Base-by-base conservation (phyloP, 2,888 invertebrate genomes). In the Mythimna pallens region DNA sequence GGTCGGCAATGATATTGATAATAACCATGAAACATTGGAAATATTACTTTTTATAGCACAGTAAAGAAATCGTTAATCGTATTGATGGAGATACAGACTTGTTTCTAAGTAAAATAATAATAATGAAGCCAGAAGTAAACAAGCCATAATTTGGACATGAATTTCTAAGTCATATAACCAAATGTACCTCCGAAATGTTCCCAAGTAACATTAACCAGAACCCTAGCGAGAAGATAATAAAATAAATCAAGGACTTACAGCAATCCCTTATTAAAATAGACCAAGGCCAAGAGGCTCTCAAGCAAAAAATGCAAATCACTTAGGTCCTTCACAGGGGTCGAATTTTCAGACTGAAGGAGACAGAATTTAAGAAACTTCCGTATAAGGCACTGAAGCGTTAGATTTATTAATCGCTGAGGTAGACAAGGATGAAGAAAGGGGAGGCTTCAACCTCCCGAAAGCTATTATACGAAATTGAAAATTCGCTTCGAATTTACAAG, bases 261-360 rank as follows among this genome's bases (percentile, higher is more conserved):
- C 66, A 25, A 64, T 70, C 50, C 55, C 64, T 63, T 69, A 67
- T 70, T 66, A 73, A 61, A 73, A 70, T 34, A 64, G 34, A 47
- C 63, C 64, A 61, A 70, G 80, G 64, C 8, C 74, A 47, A 62
- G 17, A 58, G 36, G 20, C 55, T 30, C 10, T 65, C 30, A 30
- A 40, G 47, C 9, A 43, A 80, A 83, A 73, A 83, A 83, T 80
- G 66, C 69, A 80, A 83, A 83, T 83, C 47, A 61, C 22, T 66
- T 57, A 64, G 59, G 36, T 66, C 47, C 73, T 82, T 50, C 50
- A 52, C 40, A 40, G 54, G 20, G 50, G 34, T 36, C 63, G 30
- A 65, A 17, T 65, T 57, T 62, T 61, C 3, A 59, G 55, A 65
- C 52, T 70, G 5, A 69, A 43, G 17, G n/a, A 76, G 50, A 77